Base-by-base conservation (phyloP, 2,113 vertebrate genomes). In the Corydoras maculifer region DNA sequence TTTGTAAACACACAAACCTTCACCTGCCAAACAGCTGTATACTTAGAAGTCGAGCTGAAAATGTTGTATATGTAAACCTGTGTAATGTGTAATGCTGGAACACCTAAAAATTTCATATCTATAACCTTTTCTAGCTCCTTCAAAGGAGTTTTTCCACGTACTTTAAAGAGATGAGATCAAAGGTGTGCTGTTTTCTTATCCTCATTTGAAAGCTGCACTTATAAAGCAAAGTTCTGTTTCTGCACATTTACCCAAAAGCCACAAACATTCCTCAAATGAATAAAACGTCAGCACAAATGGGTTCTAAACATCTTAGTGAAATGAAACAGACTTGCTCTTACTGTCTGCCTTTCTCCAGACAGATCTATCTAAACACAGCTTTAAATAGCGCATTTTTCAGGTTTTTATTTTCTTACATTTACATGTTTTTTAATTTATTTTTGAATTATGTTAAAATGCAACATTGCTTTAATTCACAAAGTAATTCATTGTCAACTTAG, bases 1-100 rank as follows among this genome's bases (percentile, higher is more conserved):
- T 29, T 49, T 32, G 59, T 12, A 73, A 32, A 62, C 62, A 62
- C 30, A 62, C 35, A 62, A 50, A 62, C 70, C 57, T 18, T 54
- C 50, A 64, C 69, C 3, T 29, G 35, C 32, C 64, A 55, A 65
- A 60, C 29, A 57, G 43, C 51, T 43, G 13, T 2, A 57, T 5
- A 30, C 29, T 8, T 30, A 51, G 10, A 66, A n/a, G 32, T 43
- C 67, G 13, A 35, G 54, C 51, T 11, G 30, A 10, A 6, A 53
- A 14, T 53, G 51, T 10, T 8, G 13, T 14, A 53, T 53, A 14
- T 53, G 51, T 53, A 53, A 3, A 25, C 3, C 51, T 8, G 51
- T 53, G 9, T 25, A 25, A 25, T 53, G 3, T 53, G 51, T 53
- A 53, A 53, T 53, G 35, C 35, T 43, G 35, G 35, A 43, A 43